Evolutionary conservation across 1,140 invertebrate species (phyloP).

Genomic region (Drosophila novamexicana): DNA sequence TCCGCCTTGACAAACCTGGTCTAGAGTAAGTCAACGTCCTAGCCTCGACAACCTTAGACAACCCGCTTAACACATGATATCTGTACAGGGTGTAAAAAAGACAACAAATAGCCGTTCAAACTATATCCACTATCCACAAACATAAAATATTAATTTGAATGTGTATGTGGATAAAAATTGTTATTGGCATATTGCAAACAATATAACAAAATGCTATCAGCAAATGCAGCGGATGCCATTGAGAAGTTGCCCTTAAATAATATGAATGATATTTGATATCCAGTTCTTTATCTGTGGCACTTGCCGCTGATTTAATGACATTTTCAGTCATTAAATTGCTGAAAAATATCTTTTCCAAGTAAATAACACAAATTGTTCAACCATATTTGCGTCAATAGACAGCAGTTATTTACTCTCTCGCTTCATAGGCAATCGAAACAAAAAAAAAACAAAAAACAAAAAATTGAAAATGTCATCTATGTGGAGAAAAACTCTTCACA

Average conservation of each 20-base stretch:
- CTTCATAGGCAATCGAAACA: constrained; percentile 5
- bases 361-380: constrained; percentile 34
- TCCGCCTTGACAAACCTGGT: too few relatives aligned
- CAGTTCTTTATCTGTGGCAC: constrained; percentile 35
- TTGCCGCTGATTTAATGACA: constrained; percentile 45
- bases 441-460: not conserved
- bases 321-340: constrained; percentile 54
- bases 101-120: not conserved
- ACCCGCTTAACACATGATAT: not conserved
- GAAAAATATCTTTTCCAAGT: constrained; percentile 50
- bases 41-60: not conserved
- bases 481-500: constrained; percentile 37
- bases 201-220: constrained; percentile 54
- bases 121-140: not conserved
- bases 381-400: constrained; percentile 39
- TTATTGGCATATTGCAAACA: constrained; percentile 47
- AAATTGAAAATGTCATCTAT: constrained; percentile 27
- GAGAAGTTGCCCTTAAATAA: constrained; percentile 49
- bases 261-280: constrained; percentile 52
- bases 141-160: constrained; percentile 10
- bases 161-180: constrained; percentile 34
- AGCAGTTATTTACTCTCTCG: constrained; percentile 26
- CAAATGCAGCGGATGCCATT: constrained; percentile 32
- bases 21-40: too few relatives aligned
- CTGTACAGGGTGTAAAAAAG: not conserved